These are phyloP conservation scores for Malacosoma neustria DNA, from an alignment of 2,888 invertebrate genomes.

Conservation along the genomic window DNA sequence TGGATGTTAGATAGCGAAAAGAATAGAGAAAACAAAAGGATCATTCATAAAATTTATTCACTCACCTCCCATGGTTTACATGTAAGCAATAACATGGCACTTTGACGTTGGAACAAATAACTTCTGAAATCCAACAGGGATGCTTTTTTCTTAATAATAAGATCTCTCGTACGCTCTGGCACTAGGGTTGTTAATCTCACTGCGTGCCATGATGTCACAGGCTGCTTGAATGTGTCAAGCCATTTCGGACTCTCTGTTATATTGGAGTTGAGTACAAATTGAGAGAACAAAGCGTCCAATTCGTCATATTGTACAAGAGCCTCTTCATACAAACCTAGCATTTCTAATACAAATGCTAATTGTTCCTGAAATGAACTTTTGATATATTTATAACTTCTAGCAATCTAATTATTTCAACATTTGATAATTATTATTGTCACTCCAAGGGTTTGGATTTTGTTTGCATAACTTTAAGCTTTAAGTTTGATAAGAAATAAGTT, in stretches of 20 bases:
- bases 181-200: conserved; percentile 79
- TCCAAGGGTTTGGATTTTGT: no score
- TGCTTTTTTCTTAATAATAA: conserved; percentile 68
- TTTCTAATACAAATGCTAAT: conserved; percentile 94
- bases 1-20: no score
- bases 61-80: conserved; percentile 88
- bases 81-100: conserved; percentile 84
- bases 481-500: no score
- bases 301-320: conserved; percentile 98
- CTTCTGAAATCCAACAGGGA: conserved; percentile 93
- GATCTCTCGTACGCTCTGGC: conserved; percentile 69
- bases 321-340: conserved; percentile 94
- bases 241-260: conserved; percentile 90
- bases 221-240: conserved; percentile 86
- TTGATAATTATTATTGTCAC: no score
- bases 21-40: no score
- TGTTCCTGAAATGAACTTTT: conserved; percentile 85
- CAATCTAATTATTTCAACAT: no score
- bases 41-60: conserved; percentile 3
- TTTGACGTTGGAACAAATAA: conserved; percentile 94
- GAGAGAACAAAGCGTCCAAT: conserved; percentile 96
- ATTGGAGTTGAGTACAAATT: conserved; percentile 96
- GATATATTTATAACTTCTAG: no score
- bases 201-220: conserved; percentile 89
- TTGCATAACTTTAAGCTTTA: no score